phyloP scores from a whole-genome alignment of 2,888 invertebrate species.

The Rugalucina vietnamica region DNA sequence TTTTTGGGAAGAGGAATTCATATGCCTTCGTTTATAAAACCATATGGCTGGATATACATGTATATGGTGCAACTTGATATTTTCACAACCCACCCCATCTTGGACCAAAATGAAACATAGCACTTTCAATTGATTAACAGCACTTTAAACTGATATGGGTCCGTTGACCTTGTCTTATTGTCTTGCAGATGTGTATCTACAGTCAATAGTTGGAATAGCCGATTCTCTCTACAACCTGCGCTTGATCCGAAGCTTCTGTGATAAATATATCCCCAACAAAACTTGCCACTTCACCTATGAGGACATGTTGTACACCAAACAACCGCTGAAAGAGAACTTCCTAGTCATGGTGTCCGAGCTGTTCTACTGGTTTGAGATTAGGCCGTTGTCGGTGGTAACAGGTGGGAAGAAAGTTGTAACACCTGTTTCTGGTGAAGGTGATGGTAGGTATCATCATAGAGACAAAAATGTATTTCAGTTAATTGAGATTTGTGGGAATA shows the following conservation, averaged over 20 bases:
- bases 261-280: constrained; percentile 92
- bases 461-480: too few relatives aligned
- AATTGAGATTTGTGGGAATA: too few relatives aligned
- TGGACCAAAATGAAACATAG: too few relatives aligned
- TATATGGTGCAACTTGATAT: too few relatives aligned
- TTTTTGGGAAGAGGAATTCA: too few relatives aligned
- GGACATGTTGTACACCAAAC: constrained; percentile 96
- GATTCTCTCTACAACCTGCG: constrained; percentile 96
- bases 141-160: too few relatives aligned
- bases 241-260: constrained; percentile 94
- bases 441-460: neutral
- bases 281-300: constrained; percentile 98
- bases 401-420: constrained; percentile 41
- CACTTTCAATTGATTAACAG: too few relatives aligned
- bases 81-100: too few relatives aligned
- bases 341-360: constrained; percentile 96
- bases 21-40: too few relatives aligned
- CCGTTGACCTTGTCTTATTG: too few relatives aligned
- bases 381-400: constrained; percentile 81
- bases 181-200: constrained; percentile 84
- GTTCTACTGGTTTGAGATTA: constrained; percentile 96
- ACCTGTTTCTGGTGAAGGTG: neutral
- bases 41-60: too few relatives aligned
- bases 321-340: constrained; percentile 95
- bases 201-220: constrained; percentile 90